Conservation (phyloP, 2,888 invertebrate genomes). For the Tinea trinotella region DNA sequence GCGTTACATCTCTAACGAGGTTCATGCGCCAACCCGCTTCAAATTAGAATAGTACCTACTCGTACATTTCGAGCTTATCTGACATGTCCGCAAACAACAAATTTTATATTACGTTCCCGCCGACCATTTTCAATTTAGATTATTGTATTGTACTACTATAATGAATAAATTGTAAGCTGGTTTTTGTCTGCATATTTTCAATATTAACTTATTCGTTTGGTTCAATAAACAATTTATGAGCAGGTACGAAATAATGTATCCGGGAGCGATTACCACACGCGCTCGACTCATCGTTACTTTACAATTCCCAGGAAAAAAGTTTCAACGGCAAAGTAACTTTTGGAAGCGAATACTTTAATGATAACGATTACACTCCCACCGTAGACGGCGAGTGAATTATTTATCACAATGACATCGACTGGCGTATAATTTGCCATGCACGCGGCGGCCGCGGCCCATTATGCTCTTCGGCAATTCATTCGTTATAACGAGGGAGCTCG, state of each 20-base stretch:
- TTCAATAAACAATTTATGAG: neutral
- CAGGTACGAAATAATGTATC: slow-evolving; percentile 34
- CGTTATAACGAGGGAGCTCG: slow-evolving; percentile 49
- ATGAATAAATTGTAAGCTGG: too few species aligned
- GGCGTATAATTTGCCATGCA: slow-evolving; percentile 62
- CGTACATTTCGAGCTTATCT: slow-evolving; percentile 12
- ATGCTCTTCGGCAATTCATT: slow-evolving; percentile 61
- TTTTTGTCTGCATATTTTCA: too few species aligned
- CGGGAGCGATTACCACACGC: slow-evolving; percentile 32
- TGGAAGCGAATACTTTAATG: slow-evolving; percentile 23
- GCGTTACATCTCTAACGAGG: slow-evolving; percentile 16
- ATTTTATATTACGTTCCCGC: slow-evolving; percentile 5
- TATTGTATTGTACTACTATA: neutral
- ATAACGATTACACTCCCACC: slow-evolving; percentile 27
- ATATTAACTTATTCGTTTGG: too few species aligned
- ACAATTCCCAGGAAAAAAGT: slow-evolving; percentile 25
- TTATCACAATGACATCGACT: slow-evolving; percentile 60
- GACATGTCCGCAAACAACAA: slow-evolving; percentile 14
- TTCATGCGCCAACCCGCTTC: slow-evolving; percentile 12
- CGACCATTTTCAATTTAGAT: slow-evolving; percentile 4
- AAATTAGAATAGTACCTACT: slow-evolving; percentile 12
- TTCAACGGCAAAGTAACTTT: slow-evolving; percentile 9
- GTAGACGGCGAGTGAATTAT: slow-evolving; percentile 34
- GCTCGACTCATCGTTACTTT: slow-evolving; percentile 26
- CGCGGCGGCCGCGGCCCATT: slow-evolving; percentile 39